Conservation (phyloP, 30 jellyfish, hydroid and myxozoan genomes). For the Chrysaora quinquecirrha region DNA sequence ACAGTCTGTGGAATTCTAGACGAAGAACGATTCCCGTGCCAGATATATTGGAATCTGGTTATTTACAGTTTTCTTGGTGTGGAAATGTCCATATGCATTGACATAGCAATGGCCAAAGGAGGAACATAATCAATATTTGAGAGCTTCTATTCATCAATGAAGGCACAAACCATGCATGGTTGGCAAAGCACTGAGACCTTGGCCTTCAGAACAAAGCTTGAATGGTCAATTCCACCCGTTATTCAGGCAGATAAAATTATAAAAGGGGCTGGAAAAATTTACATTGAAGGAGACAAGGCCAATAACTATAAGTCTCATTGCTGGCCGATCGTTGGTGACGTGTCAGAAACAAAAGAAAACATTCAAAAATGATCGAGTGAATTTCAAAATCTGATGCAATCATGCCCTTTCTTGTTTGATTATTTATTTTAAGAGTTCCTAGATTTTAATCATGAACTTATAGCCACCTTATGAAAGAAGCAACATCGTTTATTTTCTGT, state of each 20-base stretch:
- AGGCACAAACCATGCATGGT: conserved; percentile 23
- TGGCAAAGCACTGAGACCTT: conserved; percentile 13
- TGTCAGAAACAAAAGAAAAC: background rate
- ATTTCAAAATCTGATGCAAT: conserved; percentile 10
- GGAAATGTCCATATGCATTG: conserved; percentile 38
- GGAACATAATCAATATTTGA: conserved; percentile 14
- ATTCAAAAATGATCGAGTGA: conserved; percentile 25
- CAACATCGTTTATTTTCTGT: no score
- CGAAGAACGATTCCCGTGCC: background rate
- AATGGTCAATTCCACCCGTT: conserved; percentile 37
- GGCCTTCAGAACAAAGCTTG: conserved; percentile 27
- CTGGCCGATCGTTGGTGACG: conserved; percentile 46
- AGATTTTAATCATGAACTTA: no score
- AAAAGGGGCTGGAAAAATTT: conserved; percentile 9
- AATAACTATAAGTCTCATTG: background rate
- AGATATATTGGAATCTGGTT: background rate
- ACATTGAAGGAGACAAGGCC: conserved; percentile 29
- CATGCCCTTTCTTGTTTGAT: conserved; percentile 20
- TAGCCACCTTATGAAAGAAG: no score
- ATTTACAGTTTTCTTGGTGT: conserved; percentile 7
- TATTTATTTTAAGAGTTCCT: no score
- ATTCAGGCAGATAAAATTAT: conserved; percentile 34
- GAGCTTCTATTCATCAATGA: conserved; percentile 38
- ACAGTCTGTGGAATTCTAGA: background rate
- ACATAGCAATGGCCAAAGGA: conserved; percentile 21